Conservation (phyloP, 2,888 invertebrate genomes). For the Agrochola litura region DNA sequence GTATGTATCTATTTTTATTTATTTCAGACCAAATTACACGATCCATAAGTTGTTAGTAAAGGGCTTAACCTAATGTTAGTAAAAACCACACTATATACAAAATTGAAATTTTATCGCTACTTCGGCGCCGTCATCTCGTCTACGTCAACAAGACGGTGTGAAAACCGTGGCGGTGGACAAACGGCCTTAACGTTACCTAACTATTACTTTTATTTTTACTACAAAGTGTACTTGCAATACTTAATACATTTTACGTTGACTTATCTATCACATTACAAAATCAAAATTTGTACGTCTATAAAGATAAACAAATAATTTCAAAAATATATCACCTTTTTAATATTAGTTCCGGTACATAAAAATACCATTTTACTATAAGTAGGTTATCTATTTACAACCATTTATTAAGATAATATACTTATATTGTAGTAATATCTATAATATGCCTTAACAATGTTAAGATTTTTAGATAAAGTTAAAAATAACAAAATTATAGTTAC, state of each 20-base stretch:
- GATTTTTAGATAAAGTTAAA: background rate
- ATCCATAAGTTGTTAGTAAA: too few species aligned
- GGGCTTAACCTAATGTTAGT: too few species aligned
- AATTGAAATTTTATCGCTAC: too few species aligned
- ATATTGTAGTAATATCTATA: background rate
- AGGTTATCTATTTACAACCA: constrained; percentile 22
- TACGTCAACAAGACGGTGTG: too few species aligned
- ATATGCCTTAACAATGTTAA: background rate
- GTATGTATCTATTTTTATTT: too few species aligned
- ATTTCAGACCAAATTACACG: too few species aligned
- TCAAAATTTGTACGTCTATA: too few species aligned
- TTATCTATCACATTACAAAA: background rate
- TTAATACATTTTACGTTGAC: background rate
- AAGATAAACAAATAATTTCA: background rate
- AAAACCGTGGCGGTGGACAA: background rate
- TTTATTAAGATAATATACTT: background rate
- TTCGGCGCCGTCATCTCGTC: background rate
- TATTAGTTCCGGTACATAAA: constrained; percentile 45
- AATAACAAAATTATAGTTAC: background rate
- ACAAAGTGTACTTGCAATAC: background rate
- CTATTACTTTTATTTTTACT: background rate
- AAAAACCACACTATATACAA: too few species aligned
- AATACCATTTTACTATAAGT: constrained; percentile 30
- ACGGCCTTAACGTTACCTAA: background rate
- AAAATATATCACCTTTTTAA: background rate